These are phyloP conservation scores for Dasysyrphus tricinctus DNA, from an alignment of 2,888 invertebrate genomes.

Conservation along the genomic window DNA sequence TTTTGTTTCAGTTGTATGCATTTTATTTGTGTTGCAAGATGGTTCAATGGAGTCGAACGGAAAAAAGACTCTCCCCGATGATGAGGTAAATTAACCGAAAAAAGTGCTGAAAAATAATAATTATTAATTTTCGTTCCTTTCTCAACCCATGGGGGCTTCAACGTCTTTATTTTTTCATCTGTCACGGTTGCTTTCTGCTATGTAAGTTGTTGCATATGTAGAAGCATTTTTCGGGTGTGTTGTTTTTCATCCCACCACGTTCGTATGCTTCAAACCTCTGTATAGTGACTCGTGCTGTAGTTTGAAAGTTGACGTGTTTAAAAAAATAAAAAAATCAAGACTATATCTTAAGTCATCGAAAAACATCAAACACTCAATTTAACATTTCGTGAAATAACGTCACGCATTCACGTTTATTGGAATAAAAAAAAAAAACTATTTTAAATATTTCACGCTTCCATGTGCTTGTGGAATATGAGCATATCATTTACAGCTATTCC, in stretches of 20 bases:
- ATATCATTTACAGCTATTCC: slow-evolving; percentile 47
- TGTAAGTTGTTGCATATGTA: background rate
- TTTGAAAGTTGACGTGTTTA: background rate
- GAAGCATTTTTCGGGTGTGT: slow-evolving; percentile 3
- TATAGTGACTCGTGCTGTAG: background rate
- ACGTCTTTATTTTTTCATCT: background rate
- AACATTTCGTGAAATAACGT: slow-evolving; percentile 15
- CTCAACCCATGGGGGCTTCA: background rate
- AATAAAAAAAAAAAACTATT: slow-evolving; percentile 2
- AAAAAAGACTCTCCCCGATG: background rate
- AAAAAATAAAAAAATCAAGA: background rate
- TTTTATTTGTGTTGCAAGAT: background rate
- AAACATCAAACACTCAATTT: background rate
- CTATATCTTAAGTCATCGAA: background rate
- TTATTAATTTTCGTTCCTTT: background rate
- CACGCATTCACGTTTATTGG: slow-evolving; percentile 10
- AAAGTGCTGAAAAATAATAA: background rate
- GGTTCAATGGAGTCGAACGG: background rate
- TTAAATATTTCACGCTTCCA: slow-evolving; percentile 54
- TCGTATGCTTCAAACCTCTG: background rate
- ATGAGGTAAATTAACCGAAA: background rate
- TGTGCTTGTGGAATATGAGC: slow-evolving; percentile 36
- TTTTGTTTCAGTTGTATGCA: background rate
- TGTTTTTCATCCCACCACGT: background rate
- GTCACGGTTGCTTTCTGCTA: background rate